Evolutionary conservation across 2,888 invertebrate species (phyloP), one percentile per base, ranked within the genome.

Genomic region (Nysson spinosus): DNA sequence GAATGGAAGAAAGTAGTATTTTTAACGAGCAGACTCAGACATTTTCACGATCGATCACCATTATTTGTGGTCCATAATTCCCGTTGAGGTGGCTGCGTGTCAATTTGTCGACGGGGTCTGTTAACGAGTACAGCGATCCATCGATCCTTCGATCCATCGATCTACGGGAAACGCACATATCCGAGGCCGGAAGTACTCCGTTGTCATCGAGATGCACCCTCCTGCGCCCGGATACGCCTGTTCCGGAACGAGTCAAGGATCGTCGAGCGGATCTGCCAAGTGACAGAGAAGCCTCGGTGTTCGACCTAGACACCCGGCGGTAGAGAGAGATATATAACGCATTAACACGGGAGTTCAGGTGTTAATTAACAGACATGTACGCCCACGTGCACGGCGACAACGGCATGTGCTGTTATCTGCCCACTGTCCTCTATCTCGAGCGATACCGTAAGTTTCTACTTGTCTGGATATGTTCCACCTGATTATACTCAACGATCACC

Each of bases 321-420:
- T n/a, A n/a, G 42, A 56, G 52, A 49, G 39, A 49, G 34, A 28
- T 43, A 44, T 14, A 46, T 42, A 46, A 30, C 46, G 34, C 69
- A 44, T 32, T 47, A 46, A 24, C 19, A 16, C 7, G 44, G 22
- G 30, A 54, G 56, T 62, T 54, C 35, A 54, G 49, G 40, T 66
- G 64, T 62, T 70, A 78, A 76, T 78, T 69, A 55, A 66, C 72
- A 71, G 65, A 75, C 72, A 85, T 85, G 85, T 85, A 85, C 67
- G 83, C 84, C 61, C 85, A 85, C 80, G 79, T 84, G 73, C 84
- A 85, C 71, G 83, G 83, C 7, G 85, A 85, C 67, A 85, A 85
- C 76, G 85, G 85, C 83, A 83, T 85, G 80, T 85, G 85, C 80
- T 85, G 85, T 80, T 85, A 85, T 75, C 76, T 85, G 67, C 85